phyloP scores from a whole-genome alignment of 2,113 vertebrate species.

The Gallinago media region DNA sequence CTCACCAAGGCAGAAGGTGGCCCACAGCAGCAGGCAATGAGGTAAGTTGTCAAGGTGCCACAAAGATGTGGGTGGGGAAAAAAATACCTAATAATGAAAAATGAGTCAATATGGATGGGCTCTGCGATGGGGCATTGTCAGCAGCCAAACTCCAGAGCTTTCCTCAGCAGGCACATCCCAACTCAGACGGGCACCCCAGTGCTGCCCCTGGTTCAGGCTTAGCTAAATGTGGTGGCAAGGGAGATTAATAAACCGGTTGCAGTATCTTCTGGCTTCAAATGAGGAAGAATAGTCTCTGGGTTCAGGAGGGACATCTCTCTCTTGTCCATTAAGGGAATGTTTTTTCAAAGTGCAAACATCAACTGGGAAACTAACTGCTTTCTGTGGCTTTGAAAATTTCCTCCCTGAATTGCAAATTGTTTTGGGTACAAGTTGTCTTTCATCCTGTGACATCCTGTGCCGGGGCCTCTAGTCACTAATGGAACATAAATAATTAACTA shows the following conservation, averaged over 20 bases:
- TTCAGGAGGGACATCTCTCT: not conserved
- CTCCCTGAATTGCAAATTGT: not conserved
- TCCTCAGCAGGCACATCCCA: not conserved
- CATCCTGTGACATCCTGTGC: not conserved
- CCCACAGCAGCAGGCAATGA: not conserved
- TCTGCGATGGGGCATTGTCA: not conserved
- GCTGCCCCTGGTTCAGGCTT: not conserved
- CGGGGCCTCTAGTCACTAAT: not conserved
- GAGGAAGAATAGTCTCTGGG: not conserved
- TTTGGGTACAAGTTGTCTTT: not conserved
- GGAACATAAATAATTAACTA: not conserved
- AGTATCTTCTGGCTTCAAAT: not conserved
- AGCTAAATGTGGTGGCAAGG: not conserved
- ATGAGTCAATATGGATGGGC: not conserved
- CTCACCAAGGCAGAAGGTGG: not conserved
- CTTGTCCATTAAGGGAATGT: not conserved
- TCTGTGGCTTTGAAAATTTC: not conserved
- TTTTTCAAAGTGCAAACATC: not conserved
- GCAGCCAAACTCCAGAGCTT: rapidly evolving
- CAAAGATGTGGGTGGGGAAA: rapidly evolving
- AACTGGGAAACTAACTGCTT: not conserved
- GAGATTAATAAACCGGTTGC: not conserved
- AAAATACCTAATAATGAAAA: not conserved
- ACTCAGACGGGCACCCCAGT: rapidly evolving
- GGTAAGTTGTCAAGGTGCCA: rapidly evolving